Conservation (phyloP, 1,140 invertebrate species). For the Papilio dardanus region DNA sequence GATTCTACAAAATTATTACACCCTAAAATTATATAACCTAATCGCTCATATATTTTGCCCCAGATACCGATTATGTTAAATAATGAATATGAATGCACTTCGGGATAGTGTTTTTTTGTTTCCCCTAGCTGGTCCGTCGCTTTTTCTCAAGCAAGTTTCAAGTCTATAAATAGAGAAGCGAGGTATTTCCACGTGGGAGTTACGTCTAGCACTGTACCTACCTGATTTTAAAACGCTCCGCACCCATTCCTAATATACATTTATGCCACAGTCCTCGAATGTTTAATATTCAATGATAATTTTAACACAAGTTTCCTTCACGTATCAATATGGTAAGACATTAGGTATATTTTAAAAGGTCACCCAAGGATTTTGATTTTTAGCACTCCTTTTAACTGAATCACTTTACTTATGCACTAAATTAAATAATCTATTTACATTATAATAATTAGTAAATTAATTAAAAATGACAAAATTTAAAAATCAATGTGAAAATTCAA, state of each 20-base stretch:
- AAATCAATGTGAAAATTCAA: constrained; percentile 28
- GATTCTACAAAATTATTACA: neutral
- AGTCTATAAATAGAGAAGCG: constrained; percentile 78
- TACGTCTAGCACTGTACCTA: constrained; percentile 67
- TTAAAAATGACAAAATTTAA: constrained; percentile 41
- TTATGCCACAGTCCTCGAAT: constrained; percentile 68
- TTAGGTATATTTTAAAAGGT: constrained; percentile 76
- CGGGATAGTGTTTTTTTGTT: constrained; percentile 37
- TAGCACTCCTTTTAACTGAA: constrained; percentile 65
- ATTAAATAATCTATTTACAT: constrained; percentile 61
- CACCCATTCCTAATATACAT: constrained; percentile 57
- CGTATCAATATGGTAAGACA: constrained; percentile 78
- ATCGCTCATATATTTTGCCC: neutral
- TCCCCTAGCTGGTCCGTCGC: constrained; percentile 62
- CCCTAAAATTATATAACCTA: constrained; percentile 24
- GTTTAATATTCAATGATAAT: constrained; percentile 51
- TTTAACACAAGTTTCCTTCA: constrained; percentile 53
- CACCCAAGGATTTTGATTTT: constrained; percentile 74
- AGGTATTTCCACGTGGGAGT: constrained; percentile 81
- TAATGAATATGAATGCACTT: neutral
- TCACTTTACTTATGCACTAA: constrained; percentile 67
- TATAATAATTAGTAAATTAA: constrained; percentile 63
- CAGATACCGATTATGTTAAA: neutral
- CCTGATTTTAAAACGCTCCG: constrained; percentile 67
- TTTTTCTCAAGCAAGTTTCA: constrained; percentile 75